phyloP scores from a whole-genome alignment of 2,888 invertebrate species.

The Parnassius glacialis region DNA sequence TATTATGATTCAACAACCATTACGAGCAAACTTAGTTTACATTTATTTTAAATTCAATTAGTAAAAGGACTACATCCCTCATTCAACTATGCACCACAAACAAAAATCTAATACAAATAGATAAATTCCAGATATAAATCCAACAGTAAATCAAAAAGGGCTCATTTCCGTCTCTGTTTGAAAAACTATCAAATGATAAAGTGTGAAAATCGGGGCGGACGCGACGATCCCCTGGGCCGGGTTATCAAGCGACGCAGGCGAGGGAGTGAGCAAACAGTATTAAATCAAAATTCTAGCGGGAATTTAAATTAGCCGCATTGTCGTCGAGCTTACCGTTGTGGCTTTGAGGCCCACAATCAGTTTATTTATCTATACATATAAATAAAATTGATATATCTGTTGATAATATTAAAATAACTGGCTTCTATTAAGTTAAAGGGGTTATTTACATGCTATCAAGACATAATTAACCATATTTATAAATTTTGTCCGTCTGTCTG shows the following conservation, averaged over 20 bases:
- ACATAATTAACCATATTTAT: too few relatives aligned
- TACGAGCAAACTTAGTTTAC: too few relatives aligned
- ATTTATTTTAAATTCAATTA: too few relatives aligned
- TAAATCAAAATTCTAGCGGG: constrained; percentile 36
- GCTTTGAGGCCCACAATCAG: constrained; percentile 4
- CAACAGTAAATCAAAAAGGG: not conserved
- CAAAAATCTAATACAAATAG: not conserved
- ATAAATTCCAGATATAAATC: not conserved
- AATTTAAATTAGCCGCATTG: constrained; percentile 41
- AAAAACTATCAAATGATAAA: constrained; percentile 20
- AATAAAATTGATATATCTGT: too few relatives aligned
- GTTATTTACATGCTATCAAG: too few relatives aligned
- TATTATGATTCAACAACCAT: too few relatives aligned
- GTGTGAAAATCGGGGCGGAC: constrained; percentile 10
- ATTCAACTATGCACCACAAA: not conserved
- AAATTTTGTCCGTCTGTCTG: too few relatives aligned
- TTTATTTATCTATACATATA: not conserved
- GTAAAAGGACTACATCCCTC: not conserved
- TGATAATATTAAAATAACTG: too few relatives aligned
- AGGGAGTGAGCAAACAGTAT: constrained; percentile 36
- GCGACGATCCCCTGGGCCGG: constrained; percentile 35
- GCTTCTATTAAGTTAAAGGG: too few relatives aligned
- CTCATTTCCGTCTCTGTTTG: constrained; percentile 5
- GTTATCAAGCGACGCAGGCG: constrained; percentile 42
- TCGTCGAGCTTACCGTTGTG: not conserved